Percentiles rank a stretch among this genome's conserved stretches.
phyloP scores from a whole-genome alignment of 1,140 invertebrate species.

The Euura lappo region DNA sequence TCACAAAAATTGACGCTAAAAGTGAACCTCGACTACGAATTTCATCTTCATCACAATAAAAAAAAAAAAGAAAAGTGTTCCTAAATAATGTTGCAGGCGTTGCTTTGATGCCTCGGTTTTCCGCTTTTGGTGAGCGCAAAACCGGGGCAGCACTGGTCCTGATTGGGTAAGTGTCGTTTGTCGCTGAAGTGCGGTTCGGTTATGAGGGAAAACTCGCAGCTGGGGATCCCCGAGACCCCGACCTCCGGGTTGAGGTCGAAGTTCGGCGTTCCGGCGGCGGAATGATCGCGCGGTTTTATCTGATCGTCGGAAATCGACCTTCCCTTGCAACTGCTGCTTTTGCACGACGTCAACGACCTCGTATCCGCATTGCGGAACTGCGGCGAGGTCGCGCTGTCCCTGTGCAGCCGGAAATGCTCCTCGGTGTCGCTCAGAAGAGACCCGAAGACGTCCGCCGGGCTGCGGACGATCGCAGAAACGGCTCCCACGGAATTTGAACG shows the following conservation, averaged over 20 bases:
- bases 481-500: constrained; percentile 68
- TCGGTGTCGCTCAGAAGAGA: constrained; percentile 64
- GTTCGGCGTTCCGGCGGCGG: neutral
- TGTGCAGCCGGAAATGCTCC: constrained; percentile 63
- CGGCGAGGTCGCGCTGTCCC: constrained; percentile 41
- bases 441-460: constrained; percentile 59
- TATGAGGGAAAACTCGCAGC: constrained; percentile 20
- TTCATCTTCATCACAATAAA: no score
- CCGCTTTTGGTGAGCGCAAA: constrained; percentile 52
- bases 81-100: constrained; percentile 38
- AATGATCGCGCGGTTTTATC: neutral
- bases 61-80: no score
- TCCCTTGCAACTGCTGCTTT: neutral
- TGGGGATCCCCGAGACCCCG: neutral
- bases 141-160: constrained; percentile 56
- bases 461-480: constrained; percentile 52
- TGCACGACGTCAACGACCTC: constrained; percentile 30
- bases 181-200: constrained; percentile 30
- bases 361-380: constrained; percentile 30
- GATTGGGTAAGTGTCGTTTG: constrained; percentile 42
- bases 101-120: constrained; percentile 47
- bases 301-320: neutral
- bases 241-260: constrained; percentile 9
- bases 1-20: no score
- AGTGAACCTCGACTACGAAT: no score